Percentiles rank a stretch among this genome's conserved stretches.
Conservation (phyloP, 2,888 invertebrate genomes). For the Pseudoips prasinana region DNA sequence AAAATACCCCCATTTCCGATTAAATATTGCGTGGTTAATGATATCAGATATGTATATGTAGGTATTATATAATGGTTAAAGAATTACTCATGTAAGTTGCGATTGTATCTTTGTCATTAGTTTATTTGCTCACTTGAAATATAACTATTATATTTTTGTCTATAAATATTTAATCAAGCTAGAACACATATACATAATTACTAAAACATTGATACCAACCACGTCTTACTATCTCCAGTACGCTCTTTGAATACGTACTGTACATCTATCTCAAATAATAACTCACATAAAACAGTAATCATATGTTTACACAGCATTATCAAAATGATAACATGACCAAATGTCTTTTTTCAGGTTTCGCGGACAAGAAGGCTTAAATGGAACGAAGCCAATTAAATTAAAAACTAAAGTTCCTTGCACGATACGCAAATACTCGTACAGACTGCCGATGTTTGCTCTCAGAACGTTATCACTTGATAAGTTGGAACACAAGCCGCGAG, state of each 20-base stretch:
- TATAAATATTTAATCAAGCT: no score
- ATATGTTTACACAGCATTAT: slow-evolving; percentile 40
- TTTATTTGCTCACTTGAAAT: no score
- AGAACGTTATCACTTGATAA: slow-evolving; percentile 77
- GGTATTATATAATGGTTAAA: no score
- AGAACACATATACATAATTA: no score
- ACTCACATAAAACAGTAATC: slow-evolving; percentile 23
- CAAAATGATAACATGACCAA: slow-evolving; percentile 46
- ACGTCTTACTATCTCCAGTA: slow-evolving; percentile 24
- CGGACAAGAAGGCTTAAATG: slow-evolving; percentile 50
- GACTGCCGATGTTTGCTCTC: slow-evolving; percentile 74
- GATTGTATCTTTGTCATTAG: no score
- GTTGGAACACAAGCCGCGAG: slow-evolving; percentile 75
- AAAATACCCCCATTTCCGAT: no score
- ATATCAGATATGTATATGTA: no score
- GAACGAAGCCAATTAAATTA: slow-evolving; percentile 54
- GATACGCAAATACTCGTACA: slow-evolving; percentile 73
- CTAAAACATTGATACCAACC: no score
- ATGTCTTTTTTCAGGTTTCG: slow-evolving; percentile 62
- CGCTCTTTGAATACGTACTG: slow-evolving; percentile 20
- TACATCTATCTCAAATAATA: slow-evolving; percentile 25
- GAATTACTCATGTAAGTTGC: no score
- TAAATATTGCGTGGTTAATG: no score
- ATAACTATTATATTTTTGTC: no score
- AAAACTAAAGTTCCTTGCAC: slow-evolving; percentile 68